Conservation (phyloP, 2,888 invertebrate species). For the Tupiocoris notatus region DNA sequence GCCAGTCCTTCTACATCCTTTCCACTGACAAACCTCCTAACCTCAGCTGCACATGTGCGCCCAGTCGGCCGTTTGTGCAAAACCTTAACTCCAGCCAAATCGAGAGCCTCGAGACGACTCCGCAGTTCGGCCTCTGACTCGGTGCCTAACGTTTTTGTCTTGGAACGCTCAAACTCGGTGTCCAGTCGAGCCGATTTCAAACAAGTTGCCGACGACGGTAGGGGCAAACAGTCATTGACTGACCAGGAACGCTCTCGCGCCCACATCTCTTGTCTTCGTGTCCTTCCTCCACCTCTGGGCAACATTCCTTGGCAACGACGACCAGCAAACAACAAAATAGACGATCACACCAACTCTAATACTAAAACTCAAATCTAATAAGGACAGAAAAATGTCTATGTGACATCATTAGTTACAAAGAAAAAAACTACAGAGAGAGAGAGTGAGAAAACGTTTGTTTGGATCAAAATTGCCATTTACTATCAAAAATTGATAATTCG, state of each 20-base stretch:
- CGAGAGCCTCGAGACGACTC: slow-evolving; percentile 38
- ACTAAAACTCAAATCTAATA: no score
- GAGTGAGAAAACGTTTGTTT: no score
- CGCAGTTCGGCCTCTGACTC: background rate
- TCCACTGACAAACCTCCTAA: background rate
- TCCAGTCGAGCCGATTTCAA: slow-evolving; percentile 46
- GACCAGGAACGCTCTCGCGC: slow-evolving; percentile 34
- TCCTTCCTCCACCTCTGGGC: slow-evolving; percentile 36
- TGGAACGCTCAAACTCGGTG: slow-evolving; percentile 2
- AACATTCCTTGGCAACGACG: slow-evolving; percentile 17
- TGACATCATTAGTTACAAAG: no score
- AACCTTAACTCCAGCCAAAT: slow-evolving; percentile 41
- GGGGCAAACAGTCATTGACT: slow-evolving; percentile 22
- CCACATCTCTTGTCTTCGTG: slow-evolving; percentile 32
- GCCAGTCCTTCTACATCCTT: background rate
- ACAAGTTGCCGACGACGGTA: slow-evolving; percentile 13
- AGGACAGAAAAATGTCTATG: no score
- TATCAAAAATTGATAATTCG: no score
- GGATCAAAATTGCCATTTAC: no score
- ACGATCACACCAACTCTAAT: background rate
- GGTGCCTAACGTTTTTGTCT: slow-evolving; percentile 1
- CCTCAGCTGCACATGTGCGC: background rate
- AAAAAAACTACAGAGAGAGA: no score
- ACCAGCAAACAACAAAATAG: background rate
- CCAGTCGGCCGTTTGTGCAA: slow-evolving; percentile 20